These are phyloP conservation scores for Rutpela maculata DNA, from an alignment of 2,888 invertebrate genomes.

Conservation along the genomic window DNA sequence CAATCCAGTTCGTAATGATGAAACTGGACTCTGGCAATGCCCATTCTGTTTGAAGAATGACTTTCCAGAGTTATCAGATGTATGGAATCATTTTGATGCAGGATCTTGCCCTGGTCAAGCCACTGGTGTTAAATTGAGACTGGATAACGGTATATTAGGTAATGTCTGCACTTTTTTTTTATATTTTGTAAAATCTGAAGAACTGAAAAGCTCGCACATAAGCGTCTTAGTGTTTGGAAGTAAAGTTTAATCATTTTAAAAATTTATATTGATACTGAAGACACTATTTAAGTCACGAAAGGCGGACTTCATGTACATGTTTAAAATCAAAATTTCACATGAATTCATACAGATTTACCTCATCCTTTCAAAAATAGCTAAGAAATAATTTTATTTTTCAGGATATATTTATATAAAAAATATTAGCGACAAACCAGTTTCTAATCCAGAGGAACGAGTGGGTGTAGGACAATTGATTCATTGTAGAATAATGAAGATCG, in stretches of 20 bases:
- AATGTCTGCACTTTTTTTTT: not conserved
- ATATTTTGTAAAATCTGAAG: too few relatives aligned
- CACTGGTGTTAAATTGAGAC: conserved; percentile 89
- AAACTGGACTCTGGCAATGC: conserved; percentile 97
- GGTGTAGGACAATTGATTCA: conserved; percentile 89
- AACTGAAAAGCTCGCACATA: too few relatives aligned
- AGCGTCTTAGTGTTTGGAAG: too few relatives aligned
- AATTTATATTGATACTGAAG: not conserved
- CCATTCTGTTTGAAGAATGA: conserved; percentile 97
- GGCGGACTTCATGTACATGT: too few relatives aligned
- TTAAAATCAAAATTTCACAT: too few relatives aligned
- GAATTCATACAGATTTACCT: too few relatives aligned
- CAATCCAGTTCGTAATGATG: conserved; percentile 95
- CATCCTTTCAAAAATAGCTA: not conserved
- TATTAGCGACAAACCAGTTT: conserved; percentile 93
- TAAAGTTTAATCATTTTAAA: too few relatives aligned
- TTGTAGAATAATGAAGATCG: conserved; percentile 95
- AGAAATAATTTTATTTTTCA: conserved; percentile 73
- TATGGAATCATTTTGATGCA: conserved; percentile 99
- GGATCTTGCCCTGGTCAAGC: conserved; percentile 97
- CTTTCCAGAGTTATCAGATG: conserved; percentile 96
- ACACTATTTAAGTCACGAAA: too few relatives aligned
- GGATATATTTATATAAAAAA: conserved; percentile 97
- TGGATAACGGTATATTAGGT: conserved; percentile 93
- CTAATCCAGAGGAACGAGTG: conserved; percentile 95